Evolutionary conservation across 2,888 invertebrate species (phyloP).

Genomic region (Epistrophe eligans): DNA sequence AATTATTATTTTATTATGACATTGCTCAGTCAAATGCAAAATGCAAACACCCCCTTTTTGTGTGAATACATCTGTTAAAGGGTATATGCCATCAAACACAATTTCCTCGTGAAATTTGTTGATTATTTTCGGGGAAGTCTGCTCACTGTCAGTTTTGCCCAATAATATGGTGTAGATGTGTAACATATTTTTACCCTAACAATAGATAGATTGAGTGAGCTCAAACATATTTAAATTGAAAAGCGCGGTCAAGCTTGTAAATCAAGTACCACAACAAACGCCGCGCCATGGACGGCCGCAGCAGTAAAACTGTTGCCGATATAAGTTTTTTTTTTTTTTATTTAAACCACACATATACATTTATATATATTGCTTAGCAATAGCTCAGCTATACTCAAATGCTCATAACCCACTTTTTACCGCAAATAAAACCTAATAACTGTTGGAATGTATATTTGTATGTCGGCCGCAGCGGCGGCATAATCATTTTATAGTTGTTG

Average conservation of each 20-base stretch:
- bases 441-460: conserved; percentile 36
- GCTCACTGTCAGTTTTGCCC: not conserved
- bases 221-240: conserved; percentile 11
- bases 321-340: conserved; percentile 36
- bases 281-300: not conserved
- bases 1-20: too few species aligned
- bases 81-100: not conserved
- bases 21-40: not conserved
- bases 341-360: not conserved
- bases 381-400: not conserved
- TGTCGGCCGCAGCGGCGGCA: conserved; percentile 6
- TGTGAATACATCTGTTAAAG: not conserved
- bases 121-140: not conserved
- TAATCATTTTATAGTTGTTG: conserved; percentile 41
- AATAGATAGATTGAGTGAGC: not conserved
- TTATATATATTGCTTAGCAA: not conserved
- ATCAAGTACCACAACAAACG: conserved; percentile 33
- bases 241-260: conserved; percentile 17
- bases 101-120: not conserved
- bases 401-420: conserved; percentile 35
- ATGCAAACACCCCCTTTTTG: not conserved
- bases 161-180: not conserved
- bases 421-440: conserved; percentile 63
- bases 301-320: conserved; percentile 39
- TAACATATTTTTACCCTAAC: not conserved